A percentile compares a stretch with the other conserved stretches of the same genome.
These are phyloP conservation scores for Dicyrtoma fusca DNA, from an alignment of 2,888 invertebrate species.

Conservation along the genomic window DNA sequence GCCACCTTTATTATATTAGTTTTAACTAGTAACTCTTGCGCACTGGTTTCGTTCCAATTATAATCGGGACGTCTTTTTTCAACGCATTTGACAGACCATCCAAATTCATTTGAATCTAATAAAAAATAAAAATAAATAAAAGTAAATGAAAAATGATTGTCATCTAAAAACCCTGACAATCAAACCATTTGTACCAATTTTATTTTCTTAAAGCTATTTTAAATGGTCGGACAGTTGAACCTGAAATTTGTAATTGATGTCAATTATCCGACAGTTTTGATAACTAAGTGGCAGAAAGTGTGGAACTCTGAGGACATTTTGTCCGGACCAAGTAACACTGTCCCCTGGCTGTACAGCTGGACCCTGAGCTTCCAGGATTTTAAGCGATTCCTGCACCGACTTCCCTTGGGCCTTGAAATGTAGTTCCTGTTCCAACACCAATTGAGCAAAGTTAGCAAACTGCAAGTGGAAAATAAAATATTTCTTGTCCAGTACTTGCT, in stretches of 20 bases:
- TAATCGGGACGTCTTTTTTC: slow-evolving; percentile 14
- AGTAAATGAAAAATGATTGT: too few species aligned
- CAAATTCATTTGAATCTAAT: slow-evolving; percentile 12
- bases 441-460: too few species aligned
- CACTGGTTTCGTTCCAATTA: slow-evolving; percentile 22
- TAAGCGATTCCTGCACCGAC: too few species aligned
- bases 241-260: slow-evolving; percentile 12
- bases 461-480: background rate
- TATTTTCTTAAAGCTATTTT: too few species aligned
- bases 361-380: background rate
- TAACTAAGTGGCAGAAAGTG: slow-evolving; percentile 3
- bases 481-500: too few species aligned
- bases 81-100: slow-evolving; percentile 6
- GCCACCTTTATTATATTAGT: too few species aligned
- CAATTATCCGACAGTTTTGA: slow-evolving; percentile 11
- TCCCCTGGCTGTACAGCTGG: background rate
- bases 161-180: too few species aligned
- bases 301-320: slow-evolving; percentile 8
- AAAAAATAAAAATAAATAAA: too few species aligned
- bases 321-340: slow-evolving; percentile 2
- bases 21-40: too few species aligned
- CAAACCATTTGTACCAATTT: too few species aligned
- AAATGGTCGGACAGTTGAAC: slow-evolving; percentile 6
- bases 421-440: too few species aligned
- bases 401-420: too few species aligned